Percentiles rank a stretch among this genome's conserved stretches.
Evolutionary conservation across 2,797 vertebrate species (phyloP).

Genomic region (Centropyge bicolor): DNA sequence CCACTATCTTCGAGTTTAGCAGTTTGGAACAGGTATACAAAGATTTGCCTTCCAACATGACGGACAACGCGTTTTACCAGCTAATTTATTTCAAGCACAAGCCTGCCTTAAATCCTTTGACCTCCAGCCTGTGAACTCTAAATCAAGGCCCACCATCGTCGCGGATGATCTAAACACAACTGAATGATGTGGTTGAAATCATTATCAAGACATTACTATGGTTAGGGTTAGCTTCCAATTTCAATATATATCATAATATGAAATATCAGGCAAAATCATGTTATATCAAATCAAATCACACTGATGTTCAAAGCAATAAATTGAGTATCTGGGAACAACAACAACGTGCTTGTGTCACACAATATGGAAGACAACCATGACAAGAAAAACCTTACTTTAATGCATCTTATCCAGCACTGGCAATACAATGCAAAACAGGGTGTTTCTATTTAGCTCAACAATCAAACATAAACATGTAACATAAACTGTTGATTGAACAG

Average conservation of each 20-base stretch:
- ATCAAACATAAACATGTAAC: not conserved
- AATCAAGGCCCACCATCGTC: not conserved
- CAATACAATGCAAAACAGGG: not conserved
- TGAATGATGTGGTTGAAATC: not conserved
- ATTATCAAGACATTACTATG: not conserved
- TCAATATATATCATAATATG: not conserved
- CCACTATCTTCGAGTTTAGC: too few species aligned
- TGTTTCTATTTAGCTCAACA: not conserved
- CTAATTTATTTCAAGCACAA: not conserved
- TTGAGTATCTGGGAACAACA: not conserved
- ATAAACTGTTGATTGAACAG: not conserved
- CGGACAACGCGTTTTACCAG: too few species aligned
- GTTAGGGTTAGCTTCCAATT: not conserved
- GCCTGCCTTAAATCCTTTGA: not conserved
- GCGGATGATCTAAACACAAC: not conserved
- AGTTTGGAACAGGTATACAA: too few species aligned
- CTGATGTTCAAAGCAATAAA: not conserved
- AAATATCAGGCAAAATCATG: not conserved
- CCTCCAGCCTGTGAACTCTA: accelerated
- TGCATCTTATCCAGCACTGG: not conserved
- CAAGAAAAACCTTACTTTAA: not conserved
- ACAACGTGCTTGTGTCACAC: not conserved
- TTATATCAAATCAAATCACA: not conserved
- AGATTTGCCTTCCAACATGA: too few species aligned
- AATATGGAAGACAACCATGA: not conserved